A percentile compares a stretch with the other conserved stretches of the same genome.
Conservation (phyloP, 2,888 invertebrate species). For the Plebejus argus region DNA sequence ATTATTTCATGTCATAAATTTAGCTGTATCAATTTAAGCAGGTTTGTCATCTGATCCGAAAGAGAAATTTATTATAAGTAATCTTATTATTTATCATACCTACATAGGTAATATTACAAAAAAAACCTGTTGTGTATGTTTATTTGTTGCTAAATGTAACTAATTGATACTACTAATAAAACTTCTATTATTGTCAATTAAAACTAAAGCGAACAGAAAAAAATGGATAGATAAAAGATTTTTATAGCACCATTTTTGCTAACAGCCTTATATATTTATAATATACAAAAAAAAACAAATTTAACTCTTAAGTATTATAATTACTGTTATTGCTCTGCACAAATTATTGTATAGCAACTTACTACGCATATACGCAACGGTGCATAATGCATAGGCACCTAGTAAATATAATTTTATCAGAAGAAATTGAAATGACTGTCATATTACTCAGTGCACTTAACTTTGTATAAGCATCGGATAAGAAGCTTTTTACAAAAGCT, state of each 20-base stretch:
- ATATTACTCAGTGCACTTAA: neutral
- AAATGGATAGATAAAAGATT: no score
- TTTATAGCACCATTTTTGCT: no score
- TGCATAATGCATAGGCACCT: neutral
- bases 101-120: neutral
- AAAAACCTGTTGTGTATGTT: constrained; percentile 1
- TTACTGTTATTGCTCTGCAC: no score
- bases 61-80: neutral
- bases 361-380: no score
- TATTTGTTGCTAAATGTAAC: neutral
- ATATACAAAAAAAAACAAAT: no score
- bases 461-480: neutral
- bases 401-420: neutral
- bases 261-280: no score
- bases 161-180: neutral
- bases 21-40: neutral
- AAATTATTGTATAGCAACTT: no score
- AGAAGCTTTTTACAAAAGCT: neutral
- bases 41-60: neutral
- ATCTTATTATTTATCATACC: neutral
- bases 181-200: neutral
- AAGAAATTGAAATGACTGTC: neutral
- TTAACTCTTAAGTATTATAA: no score
- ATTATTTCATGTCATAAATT: neutral
- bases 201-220: neutral